A percentile compares a stretch with the other conserved stretches of the same genome.
Evolutionary conservation across 2,797 vertebrate genomes (phyloP).

Genomic region (Gobio occitaniae): DNA sequence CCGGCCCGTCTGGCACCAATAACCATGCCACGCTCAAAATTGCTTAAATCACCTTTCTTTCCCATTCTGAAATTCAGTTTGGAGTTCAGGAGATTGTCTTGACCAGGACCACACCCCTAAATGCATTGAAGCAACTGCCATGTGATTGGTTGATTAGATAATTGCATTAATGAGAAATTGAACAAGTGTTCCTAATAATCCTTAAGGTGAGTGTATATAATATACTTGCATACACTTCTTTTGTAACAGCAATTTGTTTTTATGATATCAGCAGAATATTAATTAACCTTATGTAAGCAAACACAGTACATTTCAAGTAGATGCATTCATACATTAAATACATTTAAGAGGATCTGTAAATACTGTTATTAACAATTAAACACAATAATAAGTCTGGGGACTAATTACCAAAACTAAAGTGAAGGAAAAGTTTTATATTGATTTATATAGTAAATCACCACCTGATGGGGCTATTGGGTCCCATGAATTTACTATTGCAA

Average conservation of each 20-base stretch:
- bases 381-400: background rate
- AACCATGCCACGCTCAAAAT: no score
- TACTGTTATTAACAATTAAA: background rate
- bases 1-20: no score
- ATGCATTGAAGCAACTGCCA: no score
- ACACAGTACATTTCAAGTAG: background rate
- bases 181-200: no score
- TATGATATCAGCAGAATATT: background rate
- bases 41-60: no score
- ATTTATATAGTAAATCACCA: background rate
- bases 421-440: background rate
- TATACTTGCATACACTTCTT: no score
- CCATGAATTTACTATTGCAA: background rate
- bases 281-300: background rate
- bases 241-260: background rate
- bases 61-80: no score
- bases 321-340: background rate
- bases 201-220: no score
- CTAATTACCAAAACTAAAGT: background rate
- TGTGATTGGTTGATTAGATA: no score
- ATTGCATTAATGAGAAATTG: no score
- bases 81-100: no score
- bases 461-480: constrained; percentile 22
- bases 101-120: no score
- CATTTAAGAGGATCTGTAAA: background rate